Evolutionary conservation across 2,888 invertebrate genomes (phyloP).

Genomic region (Amiota mariae): DNA sequence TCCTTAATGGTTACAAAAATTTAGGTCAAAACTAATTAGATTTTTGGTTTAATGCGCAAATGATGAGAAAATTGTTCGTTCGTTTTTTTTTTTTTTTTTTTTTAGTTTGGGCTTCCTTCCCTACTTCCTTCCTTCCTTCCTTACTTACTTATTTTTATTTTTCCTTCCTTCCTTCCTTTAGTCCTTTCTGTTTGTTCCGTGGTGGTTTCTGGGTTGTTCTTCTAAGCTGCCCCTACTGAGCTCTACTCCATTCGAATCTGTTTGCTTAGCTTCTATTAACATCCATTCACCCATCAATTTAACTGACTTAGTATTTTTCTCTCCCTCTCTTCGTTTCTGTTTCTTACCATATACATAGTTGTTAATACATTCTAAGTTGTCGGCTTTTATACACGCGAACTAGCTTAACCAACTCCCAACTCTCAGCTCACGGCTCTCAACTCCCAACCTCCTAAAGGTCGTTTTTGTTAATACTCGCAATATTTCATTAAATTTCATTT

Average conservation of each 20-base stretch:
- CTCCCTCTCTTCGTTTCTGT: constrained; percentile 15
- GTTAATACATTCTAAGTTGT: too few relatives aligned
- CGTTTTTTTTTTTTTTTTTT: not conserved
- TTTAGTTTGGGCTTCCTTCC: constrained; percentile 34
- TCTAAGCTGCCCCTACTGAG: too few relatives aligned
- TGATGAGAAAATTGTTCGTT: constrained; percentile 7
- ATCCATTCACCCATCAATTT: too few relatives aligned
- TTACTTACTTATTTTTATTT: not conserved
- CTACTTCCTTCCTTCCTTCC: not conserved
- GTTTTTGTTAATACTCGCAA: too few relatives aligned
- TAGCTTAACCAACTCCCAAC: too few relatives aligned
- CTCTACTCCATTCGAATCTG: too few relatives aligned
- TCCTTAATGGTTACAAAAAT: constrained; percentile 54
- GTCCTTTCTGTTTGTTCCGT: not conserved
- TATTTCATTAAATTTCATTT: too few relatives aligned
- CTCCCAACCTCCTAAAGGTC: too few relatives aligned
- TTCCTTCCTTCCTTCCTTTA: not conserved
- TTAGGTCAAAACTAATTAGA: constrained; percentile 59
- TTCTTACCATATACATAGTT: not conserved
- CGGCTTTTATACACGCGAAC: too few relatives aligned
- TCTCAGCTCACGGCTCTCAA: too few relatives aligned
- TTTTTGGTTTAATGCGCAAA: constrained; percentile 22
- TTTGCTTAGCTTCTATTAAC: too few relatives aligned
- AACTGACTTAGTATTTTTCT: constrained; percentile 48
- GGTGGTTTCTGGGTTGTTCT: constrained; percentile 28